Conservation (phyloP, 2,113 vertebrate species). For the Osmerus mordax region DNA sequence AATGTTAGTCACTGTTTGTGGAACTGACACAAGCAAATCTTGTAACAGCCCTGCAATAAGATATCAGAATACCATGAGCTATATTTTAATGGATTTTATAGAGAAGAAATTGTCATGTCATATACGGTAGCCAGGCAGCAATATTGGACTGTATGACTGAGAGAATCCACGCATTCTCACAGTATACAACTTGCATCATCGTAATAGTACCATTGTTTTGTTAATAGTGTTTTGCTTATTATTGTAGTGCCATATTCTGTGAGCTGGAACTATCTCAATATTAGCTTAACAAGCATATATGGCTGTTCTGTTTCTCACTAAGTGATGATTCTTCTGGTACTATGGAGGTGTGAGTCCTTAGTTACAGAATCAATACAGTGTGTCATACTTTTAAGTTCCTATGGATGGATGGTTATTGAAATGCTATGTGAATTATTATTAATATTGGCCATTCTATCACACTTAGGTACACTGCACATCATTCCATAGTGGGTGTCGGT, state of each 20-base stretch:
- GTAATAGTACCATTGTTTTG: conserved; percentile 23
- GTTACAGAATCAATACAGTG: neutral
- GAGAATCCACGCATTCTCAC: neutral
- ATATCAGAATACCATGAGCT: conserved; percentile 41
- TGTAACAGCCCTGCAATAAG: conserved; percentile 61
- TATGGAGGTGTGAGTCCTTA: no score
- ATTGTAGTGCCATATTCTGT: conserved; percentile 35
- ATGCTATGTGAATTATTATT: no score
- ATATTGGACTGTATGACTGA: conserved; percentile 40
- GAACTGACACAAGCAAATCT: conserved; percentile 3
- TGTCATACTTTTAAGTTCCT: neutral
- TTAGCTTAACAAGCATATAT: neutral
- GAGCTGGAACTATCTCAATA: neutral
- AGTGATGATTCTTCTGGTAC: no score
- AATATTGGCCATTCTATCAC: no score
- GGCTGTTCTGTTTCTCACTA: no score
- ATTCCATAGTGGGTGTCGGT: neutral
- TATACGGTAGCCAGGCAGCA: conserved; percentile 60
- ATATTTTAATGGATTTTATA: conserved; percentile 12
- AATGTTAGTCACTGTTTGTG: neutral
- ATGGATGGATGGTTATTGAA: no score
- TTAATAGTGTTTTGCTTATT: conserved; percentile 19
- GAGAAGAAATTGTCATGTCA: conserved; percentile 6
- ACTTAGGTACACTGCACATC: neutral
- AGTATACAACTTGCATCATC: conserved; percentile 33